Percentiles rank a stretch among this genome's conserved stretches.
Evolutionary conservation across 2,888 invertebrate species (phyloP).

Genomic region (Lacanobia oleracea): DNA sequence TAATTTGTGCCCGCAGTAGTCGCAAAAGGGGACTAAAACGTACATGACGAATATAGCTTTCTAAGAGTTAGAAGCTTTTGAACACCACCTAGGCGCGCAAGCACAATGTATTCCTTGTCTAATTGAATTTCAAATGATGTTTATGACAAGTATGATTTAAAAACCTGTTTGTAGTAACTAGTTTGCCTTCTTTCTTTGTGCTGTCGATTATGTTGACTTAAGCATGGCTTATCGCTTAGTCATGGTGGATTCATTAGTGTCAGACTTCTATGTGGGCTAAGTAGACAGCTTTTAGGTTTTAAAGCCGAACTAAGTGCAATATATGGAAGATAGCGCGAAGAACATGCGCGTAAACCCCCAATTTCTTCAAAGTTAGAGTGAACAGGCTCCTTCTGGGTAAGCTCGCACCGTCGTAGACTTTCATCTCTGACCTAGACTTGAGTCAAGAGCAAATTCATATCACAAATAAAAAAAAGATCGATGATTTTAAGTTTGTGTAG

Average conservation of each 20-base stretch:
- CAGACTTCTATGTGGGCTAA: conserved; percentile 5
- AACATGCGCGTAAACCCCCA: too few species aligned
- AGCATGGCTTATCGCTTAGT: not conserved
- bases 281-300: not conserved
- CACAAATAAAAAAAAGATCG: not conserved
- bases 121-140: conserved; percentile 45
- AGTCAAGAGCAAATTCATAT: too few species aligned
- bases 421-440: too few species aligned
- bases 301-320: not conserved
- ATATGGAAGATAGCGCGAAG: too few species aligned
- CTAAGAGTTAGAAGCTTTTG: not conserved
- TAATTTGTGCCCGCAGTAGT: not conserved
- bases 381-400: too few species aligned
- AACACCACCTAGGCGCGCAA: not conserved
- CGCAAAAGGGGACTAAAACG: not conserved
- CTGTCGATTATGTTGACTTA: conserved; percentile 38
- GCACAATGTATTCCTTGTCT: conserved; percentile 3
- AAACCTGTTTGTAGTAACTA: conserved; percentile 40
- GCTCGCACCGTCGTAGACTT: too few species aligned
- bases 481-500: not conserved
- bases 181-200: conserved; percentile 15
- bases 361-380: too few species aligned
- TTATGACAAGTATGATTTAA: conserved; percentile 24
- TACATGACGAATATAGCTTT: not conserved
- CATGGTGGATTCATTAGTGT: conserved; percentile 20